phyloP scores from a whole-genome alignment of 2,888 invertebrate genomes.

The Allophyes oxyacanthae region DNA sequence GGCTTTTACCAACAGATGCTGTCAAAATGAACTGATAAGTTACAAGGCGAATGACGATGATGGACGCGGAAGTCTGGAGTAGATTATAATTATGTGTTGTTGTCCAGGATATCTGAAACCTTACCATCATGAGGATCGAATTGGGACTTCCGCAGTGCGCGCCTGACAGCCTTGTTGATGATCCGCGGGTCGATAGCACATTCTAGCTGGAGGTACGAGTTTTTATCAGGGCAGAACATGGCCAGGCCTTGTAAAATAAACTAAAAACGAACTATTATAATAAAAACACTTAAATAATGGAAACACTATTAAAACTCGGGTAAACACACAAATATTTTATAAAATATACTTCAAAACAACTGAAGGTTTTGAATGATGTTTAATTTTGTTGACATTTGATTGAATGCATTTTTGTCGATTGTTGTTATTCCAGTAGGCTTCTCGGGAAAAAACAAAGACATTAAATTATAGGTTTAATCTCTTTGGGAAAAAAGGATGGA shows the following conservation, averaged over 20 bases:
- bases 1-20: too few relatives aligned
- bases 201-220: slow-evolving; percentile 13
- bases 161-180: slow-evolving; percentile 5
- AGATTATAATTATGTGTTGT: too few relatives aligned
- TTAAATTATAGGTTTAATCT: too few relatives aligned
- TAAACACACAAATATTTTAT: neutral
- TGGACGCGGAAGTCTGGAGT: too few relatives aligned
- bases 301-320: slow-evolving; percentile 4
- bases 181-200: slow-evolving; percentile 1
- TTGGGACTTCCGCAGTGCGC: slow-evolving; percentile 1
- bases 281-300: slow-evolving; percentile 2
- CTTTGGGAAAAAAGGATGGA: too few relatives aligned
- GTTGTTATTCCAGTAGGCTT: slow-evolving; percentile 3
- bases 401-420: too few relatives aligned
- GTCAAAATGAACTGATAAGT: too few relatives aligned
- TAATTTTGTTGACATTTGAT: neutral
- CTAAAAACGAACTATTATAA: slow-evolving; percentile 23
- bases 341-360: slow-evolving; percentile 17
- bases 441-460: too few relatives aligned
- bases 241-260: neutral
- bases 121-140: slow-evolving; percentile 55
- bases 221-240: slow-evolving; percentile 71
- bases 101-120: neutral
- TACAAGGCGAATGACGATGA: too few relatives aligned
- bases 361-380: neutral